Evolutionary conservation across 2,113 vertebrate species (phyloP).

Genomic region (Phyllostomus discolor): DNA sequence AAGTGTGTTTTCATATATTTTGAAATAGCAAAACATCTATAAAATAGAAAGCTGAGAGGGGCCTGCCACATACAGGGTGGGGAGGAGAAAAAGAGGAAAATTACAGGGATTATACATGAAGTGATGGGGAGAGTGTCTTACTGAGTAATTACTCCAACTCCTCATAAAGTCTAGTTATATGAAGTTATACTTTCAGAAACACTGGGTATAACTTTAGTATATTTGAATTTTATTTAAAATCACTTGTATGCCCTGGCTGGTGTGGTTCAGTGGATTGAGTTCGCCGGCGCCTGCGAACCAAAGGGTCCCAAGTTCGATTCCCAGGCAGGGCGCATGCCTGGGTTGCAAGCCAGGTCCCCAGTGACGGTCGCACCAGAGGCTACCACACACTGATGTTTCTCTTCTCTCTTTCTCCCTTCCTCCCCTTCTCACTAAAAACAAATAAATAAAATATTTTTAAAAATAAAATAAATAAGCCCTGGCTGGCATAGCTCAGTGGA

Average conservation of each 20-base stretch:
- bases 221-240: not conserved
- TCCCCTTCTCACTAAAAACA: too few relatives aligned
- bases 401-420: too few relatives aligned
- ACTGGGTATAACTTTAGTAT: not conserved
- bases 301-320: too few relatives aligned
- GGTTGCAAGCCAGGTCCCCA: too few relatives aligned
- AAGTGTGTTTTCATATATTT: not conserved
- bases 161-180: not conserved
- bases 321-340: too few relatives aligned
- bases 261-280: too few relatives aligned
- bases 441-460: too few relatives aligned
- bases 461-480: too few relatives aligned
- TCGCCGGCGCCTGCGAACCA: too few relatives aligned
- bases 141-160: not conserved
- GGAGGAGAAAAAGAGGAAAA: not conserved
- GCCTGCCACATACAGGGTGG: not conserved
- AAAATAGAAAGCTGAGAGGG: not conserved
- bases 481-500: too few relatives aligned
- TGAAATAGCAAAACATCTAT: not conserved
- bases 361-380: too few relatives aligned
- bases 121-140: not conserved
- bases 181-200: not conserved
- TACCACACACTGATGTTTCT: too few relatives aligned
- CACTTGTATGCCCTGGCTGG: not conserved
- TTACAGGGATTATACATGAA: not conserved